Evolutionary conservation across 2,888 invertebrate genomes (phyloP), one percentile per base, ranked within the genome.

Genomic region (Epinotia brunnichana): DNA sequence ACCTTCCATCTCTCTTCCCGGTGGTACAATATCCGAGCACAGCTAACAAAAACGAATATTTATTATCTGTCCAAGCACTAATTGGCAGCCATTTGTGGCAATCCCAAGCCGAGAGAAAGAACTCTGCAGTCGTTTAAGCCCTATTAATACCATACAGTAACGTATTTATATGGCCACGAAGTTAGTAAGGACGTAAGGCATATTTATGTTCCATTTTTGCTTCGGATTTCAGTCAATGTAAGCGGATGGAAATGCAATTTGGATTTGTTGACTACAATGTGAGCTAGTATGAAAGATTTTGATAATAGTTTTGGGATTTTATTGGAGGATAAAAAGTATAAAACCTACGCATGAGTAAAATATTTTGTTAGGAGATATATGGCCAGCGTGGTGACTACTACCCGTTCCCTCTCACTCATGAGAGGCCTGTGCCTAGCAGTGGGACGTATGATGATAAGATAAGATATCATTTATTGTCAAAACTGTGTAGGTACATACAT

Each of bases 11-110:
- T 44, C 3, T 44, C 4, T 15, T 15, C 44, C 44, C 3, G 15
- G 2, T 41, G 15, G 44, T 44, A 44, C 44, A 15, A 44, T 15
- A 15, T 15, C 3, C 0, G 5, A n/a, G 44, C 13, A 5, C 44
- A 48, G 4, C n/a, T 1, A 48, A 1, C 15, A 48, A 48, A n/a
- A 48, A 48, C n/a, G n/a, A 5, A 5, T 48, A 48, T n/a, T 48
- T 48, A 48, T 48, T 48, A 48, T 48, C 44, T 48, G 44, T n/a
- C 44, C 44, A n/a, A 48, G 44, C 44, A 48, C 44, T 48, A 48
- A 48, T 48, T 48, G 44, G 44, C 44, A 48, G n/a, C n/a, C 44
- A n/a, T 48, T 48, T 48, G 44, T 48, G n/a, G n/a, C 44, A 48
- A n/a, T n/a, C 44, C 44, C 44, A 48, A 48, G 44, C 44, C 5